A percentile compares a stretch with the other conserved stretches of the same genome.
Conservation (phyloP, 1,140 invertebrate species). For the Colletes gigas region DNA sequence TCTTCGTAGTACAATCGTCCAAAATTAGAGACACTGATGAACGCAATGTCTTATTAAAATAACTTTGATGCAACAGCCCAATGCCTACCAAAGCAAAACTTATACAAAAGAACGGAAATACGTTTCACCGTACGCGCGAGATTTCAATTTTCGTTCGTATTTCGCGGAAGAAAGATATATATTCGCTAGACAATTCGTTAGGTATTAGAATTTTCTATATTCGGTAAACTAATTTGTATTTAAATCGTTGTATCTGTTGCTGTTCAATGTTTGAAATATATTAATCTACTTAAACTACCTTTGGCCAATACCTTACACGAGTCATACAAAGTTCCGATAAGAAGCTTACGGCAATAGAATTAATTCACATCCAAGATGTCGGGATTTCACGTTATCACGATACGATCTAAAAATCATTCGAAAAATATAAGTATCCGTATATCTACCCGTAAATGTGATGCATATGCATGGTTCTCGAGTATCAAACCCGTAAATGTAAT, state of each 20-base stretch:
- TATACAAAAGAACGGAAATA: constrained; percentile 34
- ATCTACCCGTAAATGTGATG: constrained; percentile 26
- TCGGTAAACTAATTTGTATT: constrained; percentile 41
- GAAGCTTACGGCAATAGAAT: constrained; percentile 26
- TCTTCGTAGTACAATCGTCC: constrained; percentile 48
- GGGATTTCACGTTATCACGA: background rate
- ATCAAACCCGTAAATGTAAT: background rate
- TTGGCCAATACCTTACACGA: constrained; percentile 23
- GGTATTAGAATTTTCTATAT: constrained; percentile 5
- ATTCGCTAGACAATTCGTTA: background rate
- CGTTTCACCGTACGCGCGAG: background rate
- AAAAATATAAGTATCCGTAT: constrained; percentile 47
- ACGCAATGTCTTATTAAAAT: constrained; percentile 59
- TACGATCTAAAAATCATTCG: constrained; percentile 46
- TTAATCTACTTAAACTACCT: constrained; percentile 41
- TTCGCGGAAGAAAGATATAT: constrained; percentile 27
- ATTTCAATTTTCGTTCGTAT: constrained; percentile 1
- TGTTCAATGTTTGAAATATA: constrained; percentile 18
- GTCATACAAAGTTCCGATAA: constrained; percentile 20
- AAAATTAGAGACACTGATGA: constrained; percentile 62
- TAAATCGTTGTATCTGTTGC: constrained; percentile 50
- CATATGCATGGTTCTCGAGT: background rate
- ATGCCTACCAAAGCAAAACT: constrained; percentile 62
- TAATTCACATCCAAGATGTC: constrained; percentile 10
- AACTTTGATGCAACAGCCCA: constrained; percentile 35